Percentiles rank a stretch among this genome's conserved stretches.
Evolutionary conservation across 2,113 vertebrate species (phyloP).

Genomic region (Platichthys flesus): DNA sequence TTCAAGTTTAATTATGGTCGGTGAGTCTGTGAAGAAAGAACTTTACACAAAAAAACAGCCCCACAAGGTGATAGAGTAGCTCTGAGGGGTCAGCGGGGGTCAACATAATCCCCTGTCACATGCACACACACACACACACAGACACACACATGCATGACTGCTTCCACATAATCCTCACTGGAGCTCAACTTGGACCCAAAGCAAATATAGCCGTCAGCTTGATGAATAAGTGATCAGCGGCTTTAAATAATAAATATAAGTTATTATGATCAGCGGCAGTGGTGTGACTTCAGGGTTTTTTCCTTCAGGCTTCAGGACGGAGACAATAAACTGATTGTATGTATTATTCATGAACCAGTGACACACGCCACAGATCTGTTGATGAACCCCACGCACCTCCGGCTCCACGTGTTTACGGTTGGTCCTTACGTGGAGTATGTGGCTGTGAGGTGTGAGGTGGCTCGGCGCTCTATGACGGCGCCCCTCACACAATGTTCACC

Average conservation of each 20-base stretch:
- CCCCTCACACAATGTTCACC: conserved; percentile 15
- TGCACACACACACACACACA: conserved; percentile 25
- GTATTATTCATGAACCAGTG: conserved; percentile 39
- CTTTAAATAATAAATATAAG: conserved; percentile 75
- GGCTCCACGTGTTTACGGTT: conserved; percentile 38
- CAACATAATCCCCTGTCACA: conserved; percentile 18
- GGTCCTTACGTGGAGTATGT: conserved; percentile 50
- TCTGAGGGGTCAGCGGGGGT: conserved; percentile 35
- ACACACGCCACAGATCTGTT: neutral
- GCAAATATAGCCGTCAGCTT: conserved; percentile 41
- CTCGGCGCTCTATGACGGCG: conserved; percentile 34
- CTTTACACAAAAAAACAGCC: too few relatives aligned
- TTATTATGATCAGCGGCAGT: conserved; percentile 50
- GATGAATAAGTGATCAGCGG: conserved; percentile 71
- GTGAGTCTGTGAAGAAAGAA: too few relatives aligned
- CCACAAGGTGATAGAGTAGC: neutral
- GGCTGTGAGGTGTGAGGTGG: conserved; percentile 56
- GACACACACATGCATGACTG: conserved; percentile 22
- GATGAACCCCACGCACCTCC: conserved; percentile 14
- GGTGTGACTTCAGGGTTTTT: conserved; percentile 43
- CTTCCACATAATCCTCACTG: conserved; percentile 39
- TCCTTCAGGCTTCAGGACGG: conserved; percentile 16
- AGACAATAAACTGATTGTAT: conserved; percentile 16
- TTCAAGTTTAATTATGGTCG: too few relatives aligned
- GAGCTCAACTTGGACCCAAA: conserved; percentile 25